Percentiles rank a stretch among this genome's conserved stretches.
phyloP scores from a whole-genome alignment of 2,888 invertebrate species.

The Ischnus inquisitorius region DNA sequence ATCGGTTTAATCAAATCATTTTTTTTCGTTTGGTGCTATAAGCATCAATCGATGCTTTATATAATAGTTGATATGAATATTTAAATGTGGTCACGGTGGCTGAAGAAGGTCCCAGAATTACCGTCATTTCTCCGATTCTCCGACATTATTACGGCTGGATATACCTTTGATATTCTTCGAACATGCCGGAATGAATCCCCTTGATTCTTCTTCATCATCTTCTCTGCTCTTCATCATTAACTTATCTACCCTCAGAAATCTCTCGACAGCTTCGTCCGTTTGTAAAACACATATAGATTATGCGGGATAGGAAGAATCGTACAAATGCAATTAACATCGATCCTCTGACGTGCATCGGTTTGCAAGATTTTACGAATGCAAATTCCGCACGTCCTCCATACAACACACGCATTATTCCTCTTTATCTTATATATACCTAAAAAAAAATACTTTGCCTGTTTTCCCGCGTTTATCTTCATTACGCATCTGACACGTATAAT shows the following conservation, averaged over 20 bases:
- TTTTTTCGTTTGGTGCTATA: not conserved
- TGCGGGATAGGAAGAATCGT: conserved; percentile 1
- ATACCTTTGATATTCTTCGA: conserved; percentile 5
- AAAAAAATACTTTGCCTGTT: conserved; percentile 31
- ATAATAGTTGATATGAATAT: not conserved
- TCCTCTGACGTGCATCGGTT: conserved; percentile 21
- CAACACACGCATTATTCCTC: conserved; percentile 46
- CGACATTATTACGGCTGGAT: not conserved
- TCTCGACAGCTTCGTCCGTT: conserved; percentile 62
- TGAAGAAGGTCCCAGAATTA: not conserved
- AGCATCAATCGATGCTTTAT: not conserved
- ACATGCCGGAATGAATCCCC: conserved; percentile 17
- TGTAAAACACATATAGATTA: conserved; percentile 23
- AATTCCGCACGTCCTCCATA: conserved; percentile 46
- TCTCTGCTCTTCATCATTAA: conserved; percentile 40
- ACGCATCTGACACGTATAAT: conserved; percentile 52
- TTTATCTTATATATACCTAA: conserved; percentile 15
- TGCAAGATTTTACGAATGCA: conserved; percentile 58
- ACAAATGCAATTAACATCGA: conserved; percentile 53
- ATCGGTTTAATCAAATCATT: not conserved
- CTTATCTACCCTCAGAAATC: conserved; percentile 53
- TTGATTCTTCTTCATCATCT: not conserved
- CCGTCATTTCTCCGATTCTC: not conserved
- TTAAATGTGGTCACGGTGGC: not conserved
- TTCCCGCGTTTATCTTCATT: conserved; percentile 65